Percentiles rank a stretch among this genome's conserved stretches.
Evolutionary conservation across 2,888 invertebrate genomes (phyloP).

Genomic region (Meloe dianella): DNA sequence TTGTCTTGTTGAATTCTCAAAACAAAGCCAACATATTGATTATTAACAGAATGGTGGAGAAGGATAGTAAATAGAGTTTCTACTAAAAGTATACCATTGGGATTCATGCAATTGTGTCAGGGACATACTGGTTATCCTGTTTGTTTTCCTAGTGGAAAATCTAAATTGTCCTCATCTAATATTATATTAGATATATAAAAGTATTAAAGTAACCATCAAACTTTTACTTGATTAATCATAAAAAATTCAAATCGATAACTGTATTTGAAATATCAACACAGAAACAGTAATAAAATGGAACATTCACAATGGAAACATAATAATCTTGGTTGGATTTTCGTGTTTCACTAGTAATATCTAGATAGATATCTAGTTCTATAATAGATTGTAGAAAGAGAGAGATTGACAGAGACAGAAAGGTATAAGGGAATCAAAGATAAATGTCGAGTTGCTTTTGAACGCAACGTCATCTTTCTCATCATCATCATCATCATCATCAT

Average conservation of each 20-base stretch:
- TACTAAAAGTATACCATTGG: background rate
- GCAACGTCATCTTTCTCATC: background rate
- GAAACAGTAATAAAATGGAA: background rate
- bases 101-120: background rate
- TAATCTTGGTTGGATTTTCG: slow-evolving; percentile 4
- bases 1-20: slow-evolving; percentile 1
- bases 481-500: slow-evolving; percentile 1
- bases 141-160: background rate
- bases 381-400: background rate
- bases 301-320: background rate
- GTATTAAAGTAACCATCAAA: background rate
- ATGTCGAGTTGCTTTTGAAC: slow-evolving; percentile 1
- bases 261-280: background rate
- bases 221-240: background rate
- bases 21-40: background rate
- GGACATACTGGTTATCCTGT: background rate
- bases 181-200: background rate
- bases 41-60: background rate
- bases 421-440: background rate
- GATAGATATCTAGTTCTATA: background rate
- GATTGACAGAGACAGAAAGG: too few species aligned
- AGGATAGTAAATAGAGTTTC: background rate
- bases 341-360: background rate
- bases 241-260: background rate
- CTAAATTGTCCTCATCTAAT: background rate